Evolutionary conservation across 2,113 vertebrate genomes (phyloP).

Genomic region (Crotalus viridis): DNA sequence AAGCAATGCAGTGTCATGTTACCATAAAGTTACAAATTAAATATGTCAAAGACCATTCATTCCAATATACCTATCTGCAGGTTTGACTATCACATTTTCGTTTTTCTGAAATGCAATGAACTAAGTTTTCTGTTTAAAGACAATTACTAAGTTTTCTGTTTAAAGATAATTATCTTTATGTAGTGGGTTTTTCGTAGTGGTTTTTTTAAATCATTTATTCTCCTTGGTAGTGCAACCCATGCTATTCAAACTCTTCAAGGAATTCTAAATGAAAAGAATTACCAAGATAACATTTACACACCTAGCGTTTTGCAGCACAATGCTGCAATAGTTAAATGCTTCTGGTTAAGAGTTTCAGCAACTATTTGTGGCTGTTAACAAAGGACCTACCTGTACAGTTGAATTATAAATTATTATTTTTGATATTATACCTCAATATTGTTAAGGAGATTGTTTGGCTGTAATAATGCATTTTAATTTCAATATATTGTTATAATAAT

Average conservation of each 20-base stretch:
- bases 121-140: background rate
- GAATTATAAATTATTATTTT: no score
- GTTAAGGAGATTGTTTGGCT: no score
- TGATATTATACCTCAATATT: no score
- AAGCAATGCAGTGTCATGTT: background rate
- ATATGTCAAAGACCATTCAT: background rate
- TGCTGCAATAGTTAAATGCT: background rate
- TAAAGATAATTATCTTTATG: background rate
- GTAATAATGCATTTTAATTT: no score
- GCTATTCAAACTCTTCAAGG: background rate
- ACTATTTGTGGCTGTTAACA: no score
- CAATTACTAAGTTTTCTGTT: background rate
- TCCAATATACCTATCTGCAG: background rate
- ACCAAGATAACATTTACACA: background rate
- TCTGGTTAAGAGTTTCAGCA: background rate
- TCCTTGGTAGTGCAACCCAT: background rate
- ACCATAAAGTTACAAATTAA: background rate
- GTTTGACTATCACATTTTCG: background rate
- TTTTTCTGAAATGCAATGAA: background rate
- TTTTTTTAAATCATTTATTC: background rate
- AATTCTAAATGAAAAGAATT: background rate
- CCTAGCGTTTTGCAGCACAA: background rate
- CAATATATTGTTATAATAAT: no score
- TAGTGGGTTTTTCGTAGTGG: background rate
- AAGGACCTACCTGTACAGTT: no score